Conservation (phyloP, 1,140 invertebrate genomes). For the Drosophila kanapiae region DNA sequence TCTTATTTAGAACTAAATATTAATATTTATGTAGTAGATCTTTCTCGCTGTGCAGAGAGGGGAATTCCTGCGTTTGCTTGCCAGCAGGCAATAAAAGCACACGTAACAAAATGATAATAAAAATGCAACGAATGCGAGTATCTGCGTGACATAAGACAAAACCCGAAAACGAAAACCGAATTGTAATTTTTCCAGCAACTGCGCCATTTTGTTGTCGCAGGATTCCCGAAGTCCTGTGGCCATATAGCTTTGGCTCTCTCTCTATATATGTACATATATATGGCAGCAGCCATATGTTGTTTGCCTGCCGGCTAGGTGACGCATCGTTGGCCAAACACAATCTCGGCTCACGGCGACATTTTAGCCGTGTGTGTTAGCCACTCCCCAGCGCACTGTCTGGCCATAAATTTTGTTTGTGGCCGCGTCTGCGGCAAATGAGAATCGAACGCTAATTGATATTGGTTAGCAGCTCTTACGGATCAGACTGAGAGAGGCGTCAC, state of each 20-base stretch:
- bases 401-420: conserved; percentile 41
- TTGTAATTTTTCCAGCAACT: conserved; percentile 68
- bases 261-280: background rate
- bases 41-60: background rate
- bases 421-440: conserved; percentile 26
- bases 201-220: conserved; percentile 43
- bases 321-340: conserved; percentile 54
- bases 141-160: conserved; percentile 79
- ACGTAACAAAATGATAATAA: conserved; percentile 83
- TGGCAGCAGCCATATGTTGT: conserved; percentile 38
- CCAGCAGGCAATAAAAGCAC: conserved; percentile 71
- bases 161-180: conserved; percentile 56
- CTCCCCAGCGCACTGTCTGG: conserved; percentile 14
- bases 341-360: conserved; percentile 14
- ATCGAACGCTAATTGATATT: conserved; percentile 45
- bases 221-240: conserved; percentile 15
- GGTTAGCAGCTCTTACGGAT: background rate
- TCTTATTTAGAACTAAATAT: too few relatives aligned
- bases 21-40: too few relatives aligned
- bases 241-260: background rate
- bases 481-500: background rate
- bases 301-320: conserved; percentile 51
- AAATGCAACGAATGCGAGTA: conserved; percentile 61
- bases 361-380: conserved; percentile 12
- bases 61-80: conserved; percentile 43